These are phyloP conservation scores for Miopithecus talapoin DNA, from an alignment of 2,797 vertebrate genomes.

Conservation along the genomic window DNA sequence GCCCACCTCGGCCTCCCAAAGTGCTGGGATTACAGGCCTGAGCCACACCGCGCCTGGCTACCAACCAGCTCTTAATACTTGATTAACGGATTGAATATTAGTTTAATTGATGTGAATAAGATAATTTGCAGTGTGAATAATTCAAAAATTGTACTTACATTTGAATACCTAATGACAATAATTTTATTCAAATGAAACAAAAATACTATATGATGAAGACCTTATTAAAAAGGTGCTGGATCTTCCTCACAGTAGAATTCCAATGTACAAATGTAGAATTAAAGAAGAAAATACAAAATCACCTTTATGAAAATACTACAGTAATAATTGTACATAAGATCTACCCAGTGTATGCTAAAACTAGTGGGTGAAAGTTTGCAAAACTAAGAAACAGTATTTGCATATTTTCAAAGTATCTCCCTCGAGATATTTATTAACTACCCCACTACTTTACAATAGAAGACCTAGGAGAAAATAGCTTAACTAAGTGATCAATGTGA, in stretches of 20 bases:
- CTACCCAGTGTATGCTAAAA: not conserved
- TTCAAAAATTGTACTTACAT: not conserved
- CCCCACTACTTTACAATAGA: not conserved
- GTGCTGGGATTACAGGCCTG: no score
- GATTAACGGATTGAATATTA: not conserved
- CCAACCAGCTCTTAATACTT: not conserved
- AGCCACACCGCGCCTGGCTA: no score
- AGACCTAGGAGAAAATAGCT: not conserved
- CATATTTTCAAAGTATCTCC: not conserved
- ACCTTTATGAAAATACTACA: not conserved
- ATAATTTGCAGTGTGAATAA: not conserved
- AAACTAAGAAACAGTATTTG: not conserved
- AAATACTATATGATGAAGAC: not conserved
- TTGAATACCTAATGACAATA: not conserved
- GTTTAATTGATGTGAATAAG: constrained; percentile 27
- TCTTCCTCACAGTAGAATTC: no score
- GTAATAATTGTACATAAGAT: not conserved
- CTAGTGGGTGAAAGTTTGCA: not conserved
- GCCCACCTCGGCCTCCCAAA: no score
- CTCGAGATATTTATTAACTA: not conserved
- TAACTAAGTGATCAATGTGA: not conserved
- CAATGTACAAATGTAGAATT: not conserved
- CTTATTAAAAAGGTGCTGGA: not conserved
- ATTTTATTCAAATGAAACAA: not conserved
- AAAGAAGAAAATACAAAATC: not conserved